Percentiles rank a stretch among this genome's conserved stretches.
Conservation (phyloP, 2,888 invertebrate genomes). For the Cecidostiba fungosa region DNA sequence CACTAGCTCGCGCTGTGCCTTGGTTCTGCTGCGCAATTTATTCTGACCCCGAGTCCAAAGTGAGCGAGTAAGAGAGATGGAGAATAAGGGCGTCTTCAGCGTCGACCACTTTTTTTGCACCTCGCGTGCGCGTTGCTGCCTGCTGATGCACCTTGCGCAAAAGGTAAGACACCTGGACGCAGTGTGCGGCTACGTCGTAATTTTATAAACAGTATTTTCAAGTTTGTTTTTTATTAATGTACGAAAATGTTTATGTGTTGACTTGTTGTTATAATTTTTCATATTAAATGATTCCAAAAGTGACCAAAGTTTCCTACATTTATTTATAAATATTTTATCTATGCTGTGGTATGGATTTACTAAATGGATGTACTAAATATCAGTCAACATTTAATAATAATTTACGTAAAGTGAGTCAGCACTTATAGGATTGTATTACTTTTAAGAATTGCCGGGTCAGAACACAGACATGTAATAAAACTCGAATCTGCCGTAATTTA, state of each 20-base stretch:
- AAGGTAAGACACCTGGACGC: neutral
- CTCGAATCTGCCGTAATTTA: no score
- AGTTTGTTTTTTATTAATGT: neutral
- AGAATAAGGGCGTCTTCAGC: neutral
- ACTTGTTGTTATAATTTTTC: neutral
- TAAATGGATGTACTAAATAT: no score
- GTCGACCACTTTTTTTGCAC: neutral
- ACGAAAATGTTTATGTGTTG: no score
- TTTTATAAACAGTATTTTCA: neutral
- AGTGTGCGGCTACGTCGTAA: neutral
- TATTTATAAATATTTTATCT: no score
- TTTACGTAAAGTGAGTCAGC: no score
- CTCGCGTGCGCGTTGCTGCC: neutral
- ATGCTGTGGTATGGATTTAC: no score
- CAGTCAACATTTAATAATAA: no score
- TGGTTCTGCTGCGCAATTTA: constrained; percentile 25
- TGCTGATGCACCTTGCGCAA: constrained; percentile 30
- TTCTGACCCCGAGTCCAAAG: constrained; percentile 26
- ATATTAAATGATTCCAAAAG: neutral
- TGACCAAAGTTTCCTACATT: neutral
- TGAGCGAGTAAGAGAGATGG: neutral
- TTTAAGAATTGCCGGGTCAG: no score
- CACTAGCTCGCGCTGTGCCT: neutral
- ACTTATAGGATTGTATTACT: no score
- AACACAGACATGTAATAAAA: no score